Conservation (phyloP, 2,888 invertebrate genomes). For the Antheraea yamamai region DNA sequence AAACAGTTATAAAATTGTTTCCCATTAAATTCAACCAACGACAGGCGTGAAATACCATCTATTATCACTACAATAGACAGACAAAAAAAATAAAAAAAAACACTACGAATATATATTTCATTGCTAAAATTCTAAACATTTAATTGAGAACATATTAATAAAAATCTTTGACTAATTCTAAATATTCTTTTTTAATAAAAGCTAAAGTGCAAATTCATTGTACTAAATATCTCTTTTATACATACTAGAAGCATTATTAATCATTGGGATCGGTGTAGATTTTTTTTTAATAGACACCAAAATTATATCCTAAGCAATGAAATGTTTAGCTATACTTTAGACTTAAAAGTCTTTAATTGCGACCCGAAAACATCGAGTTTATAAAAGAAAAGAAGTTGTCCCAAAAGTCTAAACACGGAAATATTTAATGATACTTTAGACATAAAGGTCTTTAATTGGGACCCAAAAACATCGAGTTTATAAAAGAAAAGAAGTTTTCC, state of each 20-base stretch:
- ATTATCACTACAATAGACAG: neutral
- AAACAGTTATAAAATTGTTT: constrained; percentile 44
- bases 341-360: too few relatives aligned
- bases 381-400: too few relatives aligned
- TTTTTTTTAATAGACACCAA: neutral
- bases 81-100: constrained; percentile 3
- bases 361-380: too few relatives aligned
- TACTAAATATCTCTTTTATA: constrained; percentile 62
- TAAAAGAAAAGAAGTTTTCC: too few relatives aligned
- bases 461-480: too few relatives aligned
- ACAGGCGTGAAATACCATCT: constrained; percentile 16
- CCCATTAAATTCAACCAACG: constrained; percentile 27
- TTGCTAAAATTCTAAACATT: constrained; percentile 29
- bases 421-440: too few relatives aligned
- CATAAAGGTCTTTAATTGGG: too few relatives aligned
- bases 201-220: constrained; percentile 66
- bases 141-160: constrained; percentile 22
- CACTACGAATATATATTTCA: constrained; percentile 26
- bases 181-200: constrained; percentile 41
- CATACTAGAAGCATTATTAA: constrained; percentile 54
- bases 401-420: too few relatives aligned
- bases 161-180: constrained; percentile 36
- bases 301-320: too few relatives aligned
- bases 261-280: constrained; percentile 46
- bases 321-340: too few relatives aligned